Evolutionary conservation across 2,797 vertebrate genomes (phyloP), one percentile per base, ranked within the genome.

Genomic region (Carcharodon carcharias): DNA sequence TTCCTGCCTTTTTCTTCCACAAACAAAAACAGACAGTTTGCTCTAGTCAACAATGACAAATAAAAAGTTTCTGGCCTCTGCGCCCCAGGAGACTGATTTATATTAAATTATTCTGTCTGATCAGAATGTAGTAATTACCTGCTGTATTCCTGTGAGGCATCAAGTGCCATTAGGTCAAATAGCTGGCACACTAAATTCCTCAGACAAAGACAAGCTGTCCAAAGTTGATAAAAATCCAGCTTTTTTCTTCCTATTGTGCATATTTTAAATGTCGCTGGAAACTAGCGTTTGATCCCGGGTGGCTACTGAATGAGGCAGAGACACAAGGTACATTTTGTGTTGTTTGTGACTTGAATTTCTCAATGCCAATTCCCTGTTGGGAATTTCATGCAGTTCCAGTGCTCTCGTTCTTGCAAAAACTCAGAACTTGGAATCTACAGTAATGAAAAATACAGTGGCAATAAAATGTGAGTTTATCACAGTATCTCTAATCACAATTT

Each of bases 41-140:
- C n/a, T 94, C 63, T 65, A 67, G 63, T 26, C 63, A 94, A 50
- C 92, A 94, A 4, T 28, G n/a, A 94, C 58, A 93, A 69, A 50
- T 94, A 67, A 94, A 45, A 94, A 94, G 21, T 65, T n/a, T 94
- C n/a, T 5, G 35, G 63, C 63, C 92, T 40, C 23, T 40, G 61
- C 26, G 92, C 63, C 63, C n/a, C 92, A 67, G 63, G 92, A 69
- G 63, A 67, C 63, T 69, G 40, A 63, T 94, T 94, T 94, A 69
- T 69, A 94, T 94, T 94, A 94, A 94, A 94, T 94, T 94, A 94
- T 94, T 94, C 92, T 23, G 6, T 94, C 50, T 67, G 92, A 67
- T 94, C 63, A 94, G 63, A 94, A n/a, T 94, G 40, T 69, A 94
- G n/a, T 94, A 94, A 94, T 69, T 94, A 69, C 63, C 92, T 94